A percentile compares a stretch with the other conserved stretches of the same genome.
phyloP scores from a whole-genome alignment of 2,888 invertebrate genomes.

The Nemoura dubitans region DNA sequence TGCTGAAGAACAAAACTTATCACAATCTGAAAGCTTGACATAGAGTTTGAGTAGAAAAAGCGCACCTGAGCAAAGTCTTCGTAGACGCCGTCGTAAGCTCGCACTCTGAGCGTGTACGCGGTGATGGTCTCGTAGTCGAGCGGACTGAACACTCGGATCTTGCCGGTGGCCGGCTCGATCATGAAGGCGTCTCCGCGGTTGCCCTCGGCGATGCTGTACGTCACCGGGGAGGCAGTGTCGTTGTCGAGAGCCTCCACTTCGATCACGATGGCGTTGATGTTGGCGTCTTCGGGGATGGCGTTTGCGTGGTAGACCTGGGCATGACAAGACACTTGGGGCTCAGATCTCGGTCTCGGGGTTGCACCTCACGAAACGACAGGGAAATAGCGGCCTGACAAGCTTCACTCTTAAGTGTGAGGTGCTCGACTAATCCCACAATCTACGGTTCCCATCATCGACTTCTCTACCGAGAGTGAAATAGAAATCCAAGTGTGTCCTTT shows the following conservation, averaged over 20 bases:
- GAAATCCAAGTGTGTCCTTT: too few species aligned
- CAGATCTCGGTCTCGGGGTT: too few species aligned
- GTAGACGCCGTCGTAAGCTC: conserved; percentile 84
- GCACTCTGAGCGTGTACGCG: conserved; percentile 80
- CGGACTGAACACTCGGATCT: conserved; percentile 79
- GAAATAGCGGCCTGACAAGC: too few species aligned
- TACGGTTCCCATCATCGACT: too few species aligned
- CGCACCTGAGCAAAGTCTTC: conserved; percentile 78
- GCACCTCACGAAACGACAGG: too few species aligned
- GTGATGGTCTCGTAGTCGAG: conserved; percentile 87
- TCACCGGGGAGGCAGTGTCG: conserved; percentile 82
- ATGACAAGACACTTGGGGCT: too few species aligned
- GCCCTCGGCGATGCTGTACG: conserved; percentile 84
- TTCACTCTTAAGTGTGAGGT: too few species aligned
- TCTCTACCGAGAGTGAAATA: too few species aligned
- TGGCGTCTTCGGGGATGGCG: conserved; percentile 83
- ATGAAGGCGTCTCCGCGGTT: conserved; percentile 87
- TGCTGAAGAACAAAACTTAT: too few species aligned
- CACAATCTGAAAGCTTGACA: too few species aligned
- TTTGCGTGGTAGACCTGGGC: conserved; percentile 72
- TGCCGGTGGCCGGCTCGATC: conserved; percentile 85
- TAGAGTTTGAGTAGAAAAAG: too few species aligned
- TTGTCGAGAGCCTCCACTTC: conserved; percentile 88
- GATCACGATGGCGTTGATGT: conserved; percentile 82
- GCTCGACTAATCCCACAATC: too few species aligned